Conservation (phyloP, 2,113 vertebrate species). For the Micromys minutus region DNA sequence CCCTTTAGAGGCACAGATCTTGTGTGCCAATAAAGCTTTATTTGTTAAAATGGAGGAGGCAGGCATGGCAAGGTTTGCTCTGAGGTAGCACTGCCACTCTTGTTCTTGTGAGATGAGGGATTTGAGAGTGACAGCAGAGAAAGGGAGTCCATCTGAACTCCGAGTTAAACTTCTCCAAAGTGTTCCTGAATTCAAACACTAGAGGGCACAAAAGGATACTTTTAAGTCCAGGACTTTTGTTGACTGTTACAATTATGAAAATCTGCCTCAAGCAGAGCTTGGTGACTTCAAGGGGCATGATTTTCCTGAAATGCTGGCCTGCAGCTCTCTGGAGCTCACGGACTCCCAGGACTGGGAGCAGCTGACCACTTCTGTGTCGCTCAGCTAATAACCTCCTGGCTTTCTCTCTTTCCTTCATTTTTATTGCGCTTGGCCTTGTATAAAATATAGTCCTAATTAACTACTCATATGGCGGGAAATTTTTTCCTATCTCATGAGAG, state of each 20-base stretch:
- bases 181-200: conserved; percentile 74
- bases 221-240: conserved; percentile 27
- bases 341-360: conserved; percentile 17
- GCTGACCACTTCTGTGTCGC: background rate
- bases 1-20: background rate
- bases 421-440: conserved; percentile 30
- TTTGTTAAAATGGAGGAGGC: background rate
- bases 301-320: conserved; percentile 62
- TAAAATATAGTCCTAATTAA: conserved; percentile 11
- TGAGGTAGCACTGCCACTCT: background rate
- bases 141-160: background rate
- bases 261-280: background rate
- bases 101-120: background rate
- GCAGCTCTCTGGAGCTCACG: background rate
- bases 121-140: background rate
- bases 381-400: background rate
- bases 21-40: background rate
- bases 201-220: conserved; percentile 81
- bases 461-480: background rate
- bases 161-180: background rate
- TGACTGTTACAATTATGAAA: conserved; percentile 58
- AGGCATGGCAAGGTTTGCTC: background rate
- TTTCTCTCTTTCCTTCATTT: background rate
- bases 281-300: conserved; percentile 59
- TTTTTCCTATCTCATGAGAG: background rate